Evolutionary conservation across 1,140 invertebrate species (phyloP).

Genomic region (Drosophila serrata): DNA sequence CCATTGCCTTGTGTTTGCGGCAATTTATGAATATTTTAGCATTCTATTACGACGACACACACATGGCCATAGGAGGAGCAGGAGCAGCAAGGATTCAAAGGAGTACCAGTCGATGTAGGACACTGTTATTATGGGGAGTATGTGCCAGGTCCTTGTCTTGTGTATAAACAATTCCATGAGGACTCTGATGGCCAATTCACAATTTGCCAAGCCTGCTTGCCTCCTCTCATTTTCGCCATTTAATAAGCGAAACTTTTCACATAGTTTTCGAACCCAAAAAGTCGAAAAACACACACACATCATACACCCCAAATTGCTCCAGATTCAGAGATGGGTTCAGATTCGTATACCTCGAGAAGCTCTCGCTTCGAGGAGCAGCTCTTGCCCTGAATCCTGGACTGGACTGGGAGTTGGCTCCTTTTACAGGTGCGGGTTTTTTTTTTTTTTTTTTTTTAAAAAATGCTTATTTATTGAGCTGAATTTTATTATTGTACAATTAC

Average conservation of each 20-base stretch:
- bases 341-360: not conserved
- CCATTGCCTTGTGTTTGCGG: slow-evolving; percentile 1
- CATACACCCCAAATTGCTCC: slow-evolving; percentile 18
- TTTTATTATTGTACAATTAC: no score
- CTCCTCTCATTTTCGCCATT: slow-evolving; percentile 3
- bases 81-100: not conserved
- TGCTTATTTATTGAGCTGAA: no score
- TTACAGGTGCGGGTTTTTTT: slow-evolving; percentile 23
- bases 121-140: not conserved
- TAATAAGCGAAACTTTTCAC: slow-evolving; percentile 49
- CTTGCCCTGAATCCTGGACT: not conserved
- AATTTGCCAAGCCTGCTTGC: slow-evolving; percentile 33
- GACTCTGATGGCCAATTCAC: slow-evolving; percentile 55
- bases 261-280: slow-evolving; percentile 31
- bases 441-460: no score
- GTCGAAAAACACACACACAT: slow-evolving; percentile 39
- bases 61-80: not conserved
- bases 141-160: slow-evolving; percentile 12
- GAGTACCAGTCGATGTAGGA: not conserved
- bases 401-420: not conserved
- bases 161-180: slow-evolving; percentile 34
- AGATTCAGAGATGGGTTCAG: slow-evolving; percentile 16
- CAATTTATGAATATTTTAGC: slow-evolving; percentile 77
- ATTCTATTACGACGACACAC: slow-evolving; percentile 45
- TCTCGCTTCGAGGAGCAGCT: not conserved